phyloP scores from a whole-genome alignment of 2,113 vertebrate species.

The Rana temporaria region DNA sequence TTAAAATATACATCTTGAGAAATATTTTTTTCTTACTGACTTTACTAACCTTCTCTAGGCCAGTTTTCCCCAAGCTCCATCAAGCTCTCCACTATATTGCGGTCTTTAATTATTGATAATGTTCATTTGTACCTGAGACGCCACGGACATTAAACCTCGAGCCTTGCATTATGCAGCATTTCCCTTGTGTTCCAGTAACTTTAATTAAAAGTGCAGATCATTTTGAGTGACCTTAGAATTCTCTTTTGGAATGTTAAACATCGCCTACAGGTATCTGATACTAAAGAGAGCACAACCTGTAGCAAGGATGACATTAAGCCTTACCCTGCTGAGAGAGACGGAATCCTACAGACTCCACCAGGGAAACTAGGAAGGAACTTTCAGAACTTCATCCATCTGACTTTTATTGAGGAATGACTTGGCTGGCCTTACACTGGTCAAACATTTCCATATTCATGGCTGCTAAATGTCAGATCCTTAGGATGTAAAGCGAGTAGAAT shows the following conservation, averaged over 20 bases:
- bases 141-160: conserved; percentile 37
- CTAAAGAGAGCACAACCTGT: not conserved
- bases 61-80: conserved; percentile 61
- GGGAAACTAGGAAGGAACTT: not conserved
- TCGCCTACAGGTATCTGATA: conserved; percentile 22
- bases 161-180: conserved; percentile 33
- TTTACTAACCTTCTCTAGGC: conserved; percentile 2
- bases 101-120: conserved; percentile 66
- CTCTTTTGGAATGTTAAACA: not conserved
- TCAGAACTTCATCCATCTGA: not conserved
- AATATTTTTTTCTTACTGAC: not conserved
- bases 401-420: not conserved
- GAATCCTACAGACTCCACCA: not conserved
- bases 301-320: conserved; percentile 13
- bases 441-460: too few species aligned
- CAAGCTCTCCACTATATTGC: conserved; percentile 60
- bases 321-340: not conserved
- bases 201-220: conserved; percentile 62
- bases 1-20: not conserved
- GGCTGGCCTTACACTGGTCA: too few species aligned
- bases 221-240: conserved; percentile 59
- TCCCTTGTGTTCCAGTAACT: conserved; percentile 18
- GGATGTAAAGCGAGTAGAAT: too few species aligned
- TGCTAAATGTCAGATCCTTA: too few species aligned
- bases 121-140: conserved; percentile 46